A percentile compares a stretch with the other conserved stretches of the same genome.
Evolutionary conservation across 2,888 invertebrate genomes (phyloP).

Genomic region (Corythucha ciliata): DNA sequence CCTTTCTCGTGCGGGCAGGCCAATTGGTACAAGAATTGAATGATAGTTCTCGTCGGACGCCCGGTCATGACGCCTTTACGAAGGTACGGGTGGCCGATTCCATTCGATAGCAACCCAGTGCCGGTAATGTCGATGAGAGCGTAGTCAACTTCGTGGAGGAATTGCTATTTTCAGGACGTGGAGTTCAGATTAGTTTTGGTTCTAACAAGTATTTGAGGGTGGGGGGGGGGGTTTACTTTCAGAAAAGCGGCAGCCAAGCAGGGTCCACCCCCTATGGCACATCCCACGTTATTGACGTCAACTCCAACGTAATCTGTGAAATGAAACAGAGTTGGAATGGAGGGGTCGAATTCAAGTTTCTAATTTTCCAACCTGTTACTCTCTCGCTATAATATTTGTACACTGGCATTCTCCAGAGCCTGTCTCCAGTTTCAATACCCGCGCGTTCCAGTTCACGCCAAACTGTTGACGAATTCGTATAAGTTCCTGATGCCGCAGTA

Average conservation of each 20-base stretch:
- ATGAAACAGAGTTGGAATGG: background rate
- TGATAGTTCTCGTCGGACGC: constrained; percentile 52
- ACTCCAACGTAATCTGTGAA: constrained; percentile 41
- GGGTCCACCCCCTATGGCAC: constrained; percentile 52
- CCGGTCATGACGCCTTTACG: constrained; percentile 55
- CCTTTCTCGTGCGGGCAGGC: constrained; percentile 30
- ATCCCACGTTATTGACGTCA: constrained; percentile 57
- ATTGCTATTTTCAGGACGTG: constrained; percentile 26
- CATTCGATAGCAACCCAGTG: constrained; percentile 51
- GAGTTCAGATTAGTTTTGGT: background rate
- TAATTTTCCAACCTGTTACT: constrained; percentile 41
- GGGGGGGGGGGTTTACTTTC: constrained; percentile 38
- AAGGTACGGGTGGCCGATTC: constrained; percentile 50
- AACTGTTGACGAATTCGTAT: constrained; percentile 48
- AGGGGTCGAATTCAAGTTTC: background rate
- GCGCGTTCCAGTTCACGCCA: constrained; percentile 49
- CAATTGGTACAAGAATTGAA: constrained; percentile 46
- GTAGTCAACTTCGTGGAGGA: constrained; percentile 25
- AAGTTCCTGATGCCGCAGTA: constrained; percentile 53
- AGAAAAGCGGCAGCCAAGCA: constrained; percentile 66
- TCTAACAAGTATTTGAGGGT: background rate
- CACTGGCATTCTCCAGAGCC: constrained; percentile 61
- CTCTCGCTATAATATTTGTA: constrained; percentile 52
- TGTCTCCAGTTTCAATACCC: constrained; percentile 52
- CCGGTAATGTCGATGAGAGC: constrained; percentile 29